Evolutionary conservation across 2,797 vertebrate genomes (phyloP), one percentile per base, ranked within the genome.

Genomic region (Natrix natrix): DNA sequence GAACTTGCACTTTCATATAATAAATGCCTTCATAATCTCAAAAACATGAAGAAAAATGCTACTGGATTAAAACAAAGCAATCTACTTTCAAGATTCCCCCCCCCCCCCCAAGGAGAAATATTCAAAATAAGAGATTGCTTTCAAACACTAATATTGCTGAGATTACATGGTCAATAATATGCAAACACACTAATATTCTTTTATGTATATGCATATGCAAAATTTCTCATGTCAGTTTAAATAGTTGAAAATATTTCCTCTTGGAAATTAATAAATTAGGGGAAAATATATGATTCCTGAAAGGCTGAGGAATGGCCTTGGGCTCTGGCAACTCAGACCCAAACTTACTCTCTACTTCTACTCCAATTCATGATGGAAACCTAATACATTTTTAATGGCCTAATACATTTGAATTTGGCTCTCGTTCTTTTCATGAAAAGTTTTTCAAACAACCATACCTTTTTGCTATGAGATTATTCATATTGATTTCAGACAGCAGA

Each of bases 401-500:
- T 43, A 43, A 43, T 43, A 43, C 43, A 26, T 32, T 26, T n/a
- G 92, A 55, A 60, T 3, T 26, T 37, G 24, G 12, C 37, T 54
- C 32, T 48, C 28, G 11, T 6, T 10, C 8, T 24, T 83, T 63
- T 37, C 6, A 87, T 6, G 32, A 83, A 91, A 83, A 14, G 8
- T 7, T 17, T 32, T 74, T 37, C 16, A 56, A 22, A n/a, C 24
- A 37, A 8, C 88, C 74, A 94, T 98, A 99, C 99, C 99, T 98
- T 97, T 99, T 99, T 26, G 98, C 96, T 0, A 98, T 98, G 88
- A 99, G 99, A 96, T 96, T 98, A 94, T 95, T 91, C 28, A 98
- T 98, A 94, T 98, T 98, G 91, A 97, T 94, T 56, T 99, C 99
- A 0, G 99, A 99, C 52, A 99, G 98, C 93, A 99, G 98, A 0